A percentile compares a stretch with the other conserved stretches of the same genome.
Evolutionary conservation across 2,888 invertebrate species (phyloP).

Genomic region (Eumacrocentrus americanus): DNA sequence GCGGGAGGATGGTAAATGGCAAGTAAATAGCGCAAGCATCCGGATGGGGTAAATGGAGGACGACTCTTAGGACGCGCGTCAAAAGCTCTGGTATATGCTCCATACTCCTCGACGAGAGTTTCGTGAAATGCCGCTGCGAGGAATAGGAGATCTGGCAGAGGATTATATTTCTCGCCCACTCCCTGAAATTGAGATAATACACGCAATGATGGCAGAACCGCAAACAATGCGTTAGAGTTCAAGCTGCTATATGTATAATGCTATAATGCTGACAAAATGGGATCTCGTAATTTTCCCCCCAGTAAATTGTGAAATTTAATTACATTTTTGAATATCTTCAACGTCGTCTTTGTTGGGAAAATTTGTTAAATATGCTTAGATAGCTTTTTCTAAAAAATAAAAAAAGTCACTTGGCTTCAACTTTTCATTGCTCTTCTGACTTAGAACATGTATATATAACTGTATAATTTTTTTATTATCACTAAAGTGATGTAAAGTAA

Average conservation of each 20-base stretch:
- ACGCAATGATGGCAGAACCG: background rate
- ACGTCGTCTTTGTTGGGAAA: too few relatives aligned
- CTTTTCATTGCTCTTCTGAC: too few relatives aligned
- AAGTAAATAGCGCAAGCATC: slow-evolving; percentile 15
- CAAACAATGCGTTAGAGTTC: background rate
- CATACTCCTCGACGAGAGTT: background rate
- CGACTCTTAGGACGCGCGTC: slow-evolving; percentile 2
- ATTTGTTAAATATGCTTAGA: too few relatives aligned
- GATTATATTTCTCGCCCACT: background rate
- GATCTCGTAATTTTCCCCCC: background rate
- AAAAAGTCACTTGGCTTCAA: too few relatives aligned
- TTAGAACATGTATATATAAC: too few relatives aligned
- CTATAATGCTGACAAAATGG: background rate
- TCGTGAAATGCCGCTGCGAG: slow-evolving; percentile 6
- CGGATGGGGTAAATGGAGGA: slow-evolving; percentile 12
- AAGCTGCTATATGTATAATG: too few relatives aligned
- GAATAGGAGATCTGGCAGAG: background rate
- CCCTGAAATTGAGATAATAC: slow-evolving; percentile 8
- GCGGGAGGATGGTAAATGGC: slow-evolving; percentile 15
- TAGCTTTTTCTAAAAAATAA: too few relatives aligned
- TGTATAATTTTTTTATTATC: too few relatives aligned
- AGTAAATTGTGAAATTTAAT: background rate
- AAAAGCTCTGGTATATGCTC: background rate
- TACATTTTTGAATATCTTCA: background rate
- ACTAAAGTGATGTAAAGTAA: too few relatives aligned